These are phyloP conservation scores for Strigamia crassipes DNA, from an alignment of 2,888 invertebrate genomes.

Conservation along the genomic window DNA sequence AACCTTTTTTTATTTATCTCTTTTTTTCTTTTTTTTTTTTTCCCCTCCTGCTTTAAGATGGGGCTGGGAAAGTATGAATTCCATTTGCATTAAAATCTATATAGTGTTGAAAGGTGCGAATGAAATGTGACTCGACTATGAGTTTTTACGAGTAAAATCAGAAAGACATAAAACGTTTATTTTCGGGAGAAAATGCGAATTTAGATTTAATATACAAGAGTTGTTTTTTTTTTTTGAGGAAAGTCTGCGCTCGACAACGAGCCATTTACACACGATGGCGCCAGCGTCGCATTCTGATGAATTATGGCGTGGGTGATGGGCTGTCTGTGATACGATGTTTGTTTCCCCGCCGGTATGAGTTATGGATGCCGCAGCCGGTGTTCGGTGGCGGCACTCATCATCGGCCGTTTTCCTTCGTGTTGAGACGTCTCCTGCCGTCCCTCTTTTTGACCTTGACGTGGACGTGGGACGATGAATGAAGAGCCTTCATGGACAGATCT, in stretches of 20 bases:
- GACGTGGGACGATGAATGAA: slow-evolving; percentile 26
- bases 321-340: slow-evolving; percentile 30
- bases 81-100: slow-evolving; percentile 12
- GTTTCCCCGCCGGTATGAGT: slow-evolving; percentile 26
- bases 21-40: slow-evolving; percentile 1
- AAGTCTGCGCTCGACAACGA: neutral
- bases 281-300: slow-evolving; percentile 17
- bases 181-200: neutral
- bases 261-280: neutral
- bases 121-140: neutral
- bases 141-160: neutral
- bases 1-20: neutral
- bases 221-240: neutral
- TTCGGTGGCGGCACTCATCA: slow-evolving; percentile 9
- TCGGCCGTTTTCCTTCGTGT: slow-evolving; percentile 7
- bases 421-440: neutral
- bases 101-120: neutral
- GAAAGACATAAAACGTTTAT: neutral
- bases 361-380: slow-evolving; percentile 23
- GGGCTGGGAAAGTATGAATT: slow-evolving; percentile 1
- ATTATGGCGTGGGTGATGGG: neutral
- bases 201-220: neutral
- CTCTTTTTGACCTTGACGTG: slow-evolving; percentile 18
- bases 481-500: slow-evolving; percentile 30
- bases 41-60: neutral